Evolutionary conservation across 2,888 invertebrate species (phyloP), one percentile per base, ranked within the genome.

Genomic region (Drosophila histrio): DNA sequence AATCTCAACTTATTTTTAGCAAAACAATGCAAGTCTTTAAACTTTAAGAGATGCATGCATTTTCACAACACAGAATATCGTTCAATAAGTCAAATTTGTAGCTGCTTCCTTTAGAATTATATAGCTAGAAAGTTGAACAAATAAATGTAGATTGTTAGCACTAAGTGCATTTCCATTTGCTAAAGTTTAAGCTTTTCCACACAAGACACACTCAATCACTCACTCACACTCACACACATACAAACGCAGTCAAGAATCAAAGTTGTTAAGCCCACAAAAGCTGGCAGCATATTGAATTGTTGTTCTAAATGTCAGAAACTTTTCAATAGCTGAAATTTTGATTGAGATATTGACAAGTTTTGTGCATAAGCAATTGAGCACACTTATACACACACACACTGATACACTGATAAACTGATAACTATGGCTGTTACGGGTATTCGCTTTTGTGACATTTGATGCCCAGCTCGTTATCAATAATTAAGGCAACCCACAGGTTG

Each of bases 381-480:
- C 0, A 7, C 9, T 1, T 6, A 41, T 8, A n/a, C 9, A 43
- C 6, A 19, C 7, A 50, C 36, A 19, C 2, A 36, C 17, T 2
- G 1, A 15, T 38, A 32, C 11, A 32, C 24, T 26, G 7, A 0
- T 15, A 9, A 5, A n/a, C 30, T 44, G 46, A 21, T 41, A 15
- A 32, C 13, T 54, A 30, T 44, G 15, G 17, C 9, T 28, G 44
- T 50, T 26, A 19, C 8, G 24, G 24, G 24, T 43, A 11, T 73
- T 74, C 41, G 36, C 6, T 26, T 52, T 69, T 19, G 28, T 50
- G 68, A 60, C 41, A 70, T 71, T 47, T 36, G 67, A 73, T 58
- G 61, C 74, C 28, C 47, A 17, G 26, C 38, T 57, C 13, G 67
- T 61, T 79, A 87, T 73, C 75, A 85, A 78, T 81, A 85, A 85